These are phyloP conservation scores for Nymphalis polychloros DNA, from an alignment of 2,888 invertebrate genomes.

Conservation along the genomic window DNA sequence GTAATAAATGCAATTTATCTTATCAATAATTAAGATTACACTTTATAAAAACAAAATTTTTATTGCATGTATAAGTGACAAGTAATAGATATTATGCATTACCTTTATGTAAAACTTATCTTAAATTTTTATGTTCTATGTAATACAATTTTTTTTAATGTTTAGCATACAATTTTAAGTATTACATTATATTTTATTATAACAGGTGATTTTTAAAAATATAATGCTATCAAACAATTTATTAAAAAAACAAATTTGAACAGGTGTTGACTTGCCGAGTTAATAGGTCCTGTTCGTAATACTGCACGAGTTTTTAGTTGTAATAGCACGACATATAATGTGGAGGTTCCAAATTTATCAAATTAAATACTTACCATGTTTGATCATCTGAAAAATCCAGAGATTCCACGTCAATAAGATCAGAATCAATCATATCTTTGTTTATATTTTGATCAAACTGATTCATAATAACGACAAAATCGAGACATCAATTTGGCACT, in stretches of 20 bases:
- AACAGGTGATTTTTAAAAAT: neutral
- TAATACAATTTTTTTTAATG: too few species aligned
- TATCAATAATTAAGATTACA: too few species aligned
- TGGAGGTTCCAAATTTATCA: constrained; percentile 3
- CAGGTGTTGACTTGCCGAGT: constrained; percentile 21
- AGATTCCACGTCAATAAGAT: constrained; percentile 81
- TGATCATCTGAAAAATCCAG: constrained; percentile 81
- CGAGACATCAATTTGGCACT: constrained; percentile 80
- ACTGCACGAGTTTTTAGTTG: constrained; percentile 16
- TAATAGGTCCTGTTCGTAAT: constrained; percentile 12
- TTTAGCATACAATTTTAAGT: too few species aligned
- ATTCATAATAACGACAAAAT: constrained; percentile 70
- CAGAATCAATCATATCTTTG: constrained; percentile 80
- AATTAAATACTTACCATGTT: constrained; percentile 77
- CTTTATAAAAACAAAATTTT: too few species aligned
- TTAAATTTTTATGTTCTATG: too few species aligned
- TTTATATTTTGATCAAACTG: constrained; percentile 79
- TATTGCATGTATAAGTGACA: too few species aligned
- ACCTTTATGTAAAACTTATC: too few species aligned
- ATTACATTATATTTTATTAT: too few species aligned
- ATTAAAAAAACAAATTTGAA: constrained; percentile 4
- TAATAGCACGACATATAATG: constrained; percentile 2
- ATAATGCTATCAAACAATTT: neutral
- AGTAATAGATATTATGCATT: too few species aligned
- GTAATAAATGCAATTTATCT: too few species aligned